These are phyloP conservation scores for Apis cerana DNA, from an alignment of 1,140 invertebrate species.

Conservation along the genomic window DNA sequence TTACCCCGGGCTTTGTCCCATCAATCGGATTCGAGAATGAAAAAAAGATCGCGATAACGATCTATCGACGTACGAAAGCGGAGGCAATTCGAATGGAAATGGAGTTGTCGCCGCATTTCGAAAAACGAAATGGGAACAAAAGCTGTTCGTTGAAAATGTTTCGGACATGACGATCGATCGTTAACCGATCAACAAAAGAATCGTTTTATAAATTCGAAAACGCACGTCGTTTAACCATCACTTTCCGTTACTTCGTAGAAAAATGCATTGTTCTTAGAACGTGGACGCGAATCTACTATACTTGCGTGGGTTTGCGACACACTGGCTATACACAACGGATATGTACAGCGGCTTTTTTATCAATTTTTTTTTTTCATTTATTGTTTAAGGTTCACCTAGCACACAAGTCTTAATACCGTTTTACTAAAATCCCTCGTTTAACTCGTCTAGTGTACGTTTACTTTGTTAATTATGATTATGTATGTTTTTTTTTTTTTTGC, in stretches of 20 bases:
- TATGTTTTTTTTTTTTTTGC: conserved; percentile 63
- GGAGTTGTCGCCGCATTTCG: conserved; percentile 2
- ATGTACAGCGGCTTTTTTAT: conserved; percentile 58
- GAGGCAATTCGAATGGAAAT: neutral
- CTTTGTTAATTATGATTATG: conserved; percentile 77
- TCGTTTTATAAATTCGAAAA: neutral
- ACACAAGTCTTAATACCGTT: conserved; percentile 53
- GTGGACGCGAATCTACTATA: conserved; percentile 45
- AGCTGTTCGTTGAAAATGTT: neutral
- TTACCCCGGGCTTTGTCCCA: conserved; percentile 28
- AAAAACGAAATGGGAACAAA: neutral
- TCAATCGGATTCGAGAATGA: neutral
- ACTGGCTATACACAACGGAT: conserved; percentile 61
- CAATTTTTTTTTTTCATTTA: conserved; percentile 10
- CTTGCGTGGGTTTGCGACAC: conserved; percentile 52
- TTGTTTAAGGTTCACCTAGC: conserved; percentile 54
- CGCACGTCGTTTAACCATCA: neutral
- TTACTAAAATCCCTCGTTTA: conserved; percentile 48
- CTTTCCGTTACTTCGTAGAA: conserved; percentile 50
- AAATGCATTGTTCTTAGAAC: conserved; percentile 24
- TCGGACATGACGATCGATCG: neutral
- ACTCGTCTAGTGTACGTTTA: conserved; percentile 68
- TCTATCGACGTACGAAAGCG: neutral
- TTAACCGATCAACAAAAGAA: neutral
- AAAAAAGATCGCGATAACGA: neutral